Base-by-base conservation (phyloP, 2,797 vertebrate genomes). In the Coracias cyanogaster region DNA sequence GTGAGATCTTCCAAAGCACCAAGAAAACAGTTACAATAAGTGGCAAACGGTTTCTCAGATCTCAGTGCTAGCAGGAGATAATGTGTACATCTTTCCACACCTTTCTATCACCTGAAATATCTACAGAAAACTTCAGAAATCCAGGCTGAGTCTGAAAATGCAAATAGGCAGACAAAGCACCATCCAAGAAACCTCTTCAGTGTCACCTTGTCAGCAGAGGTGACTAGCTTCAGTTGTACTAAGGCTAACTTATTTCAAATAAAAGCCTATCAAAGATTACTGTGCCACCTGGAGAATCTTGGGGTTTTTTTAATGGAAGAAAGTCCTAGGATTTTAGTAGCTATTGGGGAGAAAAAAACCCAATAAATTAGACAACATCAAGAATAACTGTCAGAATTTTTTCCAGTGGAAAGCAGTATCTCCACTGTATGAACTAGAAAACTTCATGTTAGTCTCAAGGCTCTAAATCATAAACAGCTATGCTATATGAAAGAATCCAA, bases 201-300 rank as follows among this genome's bases (percentile, higher is more conserved):
- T 6, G 15, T 19, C 2, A 0, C 37, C 29, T 1, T 39, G 28
- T 57, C 20, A 15, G 0, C 16, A 3, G 85, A 82, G 39, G 31
- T 82, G 45, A 89, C 13, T 5, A 70, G 26, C 62, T 79, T 58
- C 55, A 48, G 76, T 31, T 70, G 13, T 28, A 39, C 17, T 7
- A 61, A 13, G 25, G 20, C 20, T 48, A 41, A 72, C 10, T 49
- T 26, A 66, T 31, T 79, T 66, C 33, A 54, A 67, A 62, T 33
- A 43, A 12, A 61, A 64, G 45, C 45, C n/a, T 55, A 24, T n/a
- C 20, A 49, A 81, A 85, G 55, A 72, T 48, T 33, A 39, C 26
- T 45, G 31, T 49, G 22, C 9, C 16, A 49, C 12, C 31, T 66
- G 24, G 16, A 80, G 7, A 48, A 15, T 18, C 8, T 26, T 11